These are phyloP conservation scores for Pararge aegeria DNA, from an alignment of 1,140 invertebrate species.

Conservation along the genomic window DNA sequence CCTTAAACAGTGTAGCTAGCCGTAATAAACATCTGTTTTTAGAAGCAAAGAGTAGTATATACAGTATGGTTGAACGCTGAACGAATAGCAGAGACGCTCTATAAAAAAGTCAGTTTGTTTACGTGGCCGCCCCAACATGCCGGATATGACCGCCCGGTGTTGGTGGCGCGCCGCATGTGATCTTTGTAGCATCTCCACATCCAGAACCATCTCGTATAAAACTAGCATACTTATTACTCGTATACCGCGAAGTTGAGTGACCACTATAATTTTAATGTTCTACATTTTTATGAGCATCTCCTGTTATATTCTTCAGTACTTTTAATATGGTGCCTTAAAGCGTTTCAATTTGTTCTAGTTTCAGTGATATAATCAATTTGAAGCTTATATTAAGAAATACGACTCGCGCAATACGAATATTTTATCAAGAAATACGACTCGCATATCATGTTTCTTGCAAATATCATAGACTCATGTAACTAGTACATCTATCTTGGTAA, in stretches of 20 bases:
- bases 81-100: constrained; percentile 55
- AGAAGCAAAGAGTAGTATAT: constrained; percentile 14
- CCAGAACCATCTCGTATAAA: constrained; percentile 12
- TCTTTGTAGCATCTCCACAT: constrained; percentile 39
- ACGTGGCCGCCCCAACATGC: constrained; percentile 48
- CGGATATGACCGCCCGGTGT: constrained; percentile 53
- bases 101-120: constrained; percentile 73
- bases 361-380: neutral
- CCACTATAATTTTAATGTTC: constrained; percentile 14
- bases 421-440: neutral
- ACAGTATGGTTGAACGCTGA: constrained; percentile 42
- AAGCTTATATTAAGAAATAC: neutral
- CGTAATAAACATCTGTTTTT: constrained; percentile 22
- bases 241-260: constrained; percentile 13
- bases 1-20: neutral
- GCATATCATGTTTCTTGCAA: neutral
- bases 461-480: neutral
- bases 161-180: constrained; percentile 55
- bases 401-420: too few relatives aligned
- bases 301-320: neutral
- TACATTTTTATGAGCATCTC: constrained; percentile 2
- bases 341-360: neutral
- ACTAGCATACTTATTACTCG: neutral
- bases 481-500: constrained; percentile 8
- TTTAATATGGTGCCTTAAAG: too few relatives aligned